These are phyloP conservation scores for Conus canariensis DNA, from an alignment of 2,888 invertebrate genomes.

Conservation along the genomic window DNA sequence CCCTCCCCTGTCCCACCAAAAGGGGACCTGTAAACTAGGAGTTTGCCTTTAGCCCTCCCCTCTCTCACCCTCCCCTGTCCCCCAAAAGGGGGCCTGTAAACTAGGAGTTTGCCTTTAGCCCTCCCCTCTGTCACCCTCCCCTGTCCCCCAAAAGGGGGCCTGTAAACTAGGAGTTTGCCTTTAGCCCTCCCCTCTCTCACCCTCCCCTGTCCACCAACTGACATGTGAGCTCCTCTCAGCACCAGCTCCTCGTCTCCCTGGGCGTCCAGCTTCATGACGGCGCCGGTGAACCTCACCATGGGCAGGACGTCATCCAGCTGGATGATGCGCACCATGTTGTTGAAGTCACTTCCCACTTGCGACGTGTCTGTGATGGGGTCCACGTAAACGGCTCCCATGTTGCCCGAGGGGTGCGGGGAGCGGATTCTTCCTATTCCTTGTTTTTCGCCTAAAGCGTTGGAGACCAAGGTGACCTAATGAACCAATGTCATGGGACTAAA, in stretches of 20 bases:
- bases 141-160: no score
- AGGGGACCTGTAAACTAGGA: no score
- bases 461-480: conserved; percentile 30
- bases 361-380: background rate
- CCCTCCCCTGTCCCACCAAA: no score
- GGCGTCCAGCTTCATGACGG: conserved; percentile 44
- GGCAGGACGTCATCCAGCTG: conserved; percentile 38
- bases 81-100: no score
- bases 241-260: conserved; percentile 28
- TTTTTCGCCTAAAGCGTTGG: conserved; percentile 37
- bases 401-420: conserved; percentile 19
- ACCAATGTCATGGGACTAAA: no score
- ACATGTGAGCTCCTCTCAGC: conserved; percentile 21
- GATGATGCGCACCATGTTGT: conserved; percentile 36
- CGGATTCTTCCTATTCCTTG: conserved; percentile 21
- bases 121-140: no score
- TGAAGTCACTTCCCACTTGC: background rate
- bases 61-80: no score
- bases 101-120: no score
- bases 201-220: no score
- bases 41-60: no score
- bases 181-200: no score
- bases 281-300: background rate
- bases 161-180: no score
- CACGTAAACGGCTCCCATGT: conserved; percentile 32